A percentile compares a stretch with the other conserved stretches of the same genome.
Evolutionary conservation across 2,888 invertebrate genomes (phyloP).

Genomic region (Blastobasis adustella): DNA sequence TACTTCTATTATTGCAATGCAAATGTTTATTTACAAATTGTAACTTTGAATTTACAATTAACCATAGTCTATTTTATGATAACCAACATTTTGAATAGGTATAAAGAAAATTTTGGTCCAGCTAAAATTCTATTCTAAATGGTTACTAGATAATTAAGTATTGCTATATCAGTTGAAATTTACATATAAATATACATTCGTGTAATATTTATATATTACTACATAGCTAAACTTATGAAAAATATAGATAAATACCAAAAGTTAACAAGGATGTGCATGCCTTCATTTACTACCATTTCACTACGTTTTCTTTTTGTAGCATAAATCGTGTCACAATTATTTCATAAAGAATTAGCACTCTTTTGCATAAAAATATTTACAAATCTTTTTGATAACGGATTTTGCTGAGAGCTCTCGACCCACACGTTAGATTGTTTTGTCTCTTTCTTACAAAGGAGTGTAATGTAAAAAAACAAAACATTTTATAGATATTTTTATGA

Average conservation of each 20-base stretch:
- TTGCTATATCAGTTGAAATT: conserved; percentile 45
- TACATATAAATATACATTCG: conserved; percentile 31
- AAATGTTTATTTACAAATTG: conserved; percentile 57
- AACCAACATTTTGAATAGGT: conserved; percentile 48
- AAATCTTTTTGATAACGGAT: too few species aligned
- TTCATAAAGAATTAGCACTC: too few species aligned
- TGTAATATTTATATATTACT: not conserved
- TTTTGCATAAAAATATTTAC: too few species aligned
- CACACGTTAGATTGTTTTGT: too few species aligned
- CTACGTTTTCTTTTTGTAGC: too few species aligned
- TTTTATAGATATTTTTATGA: too few species aligned
- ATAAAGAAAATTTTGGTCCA: conserved; percentile 72
- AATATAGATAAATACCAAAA: conserved; percentile 3
- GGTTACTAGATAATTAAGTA: conserved; percentile 56
- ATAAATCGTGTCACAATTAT: too few species aligned
- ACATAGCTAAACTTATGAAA: too few species aligned
- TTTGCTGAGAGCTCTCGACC: too few species aligned
- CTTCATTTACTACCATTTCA: too few species aligned
- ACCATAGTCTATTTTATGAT: conserved; percentile 45
- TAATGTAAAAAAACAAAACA: too few species aligned
- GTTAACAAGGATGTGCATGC: conserved; percentile 4
- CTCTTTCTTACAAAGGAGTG: too few species aligned
- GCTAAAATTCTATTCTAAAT: conserved; percentile 69
- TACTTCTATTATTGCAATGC: conserved; percentile 62
- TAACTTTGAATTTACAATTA: conserved; percentile 55